phyloP scores from a whole-genome alignment of 1,140 invertebrate genomes.

The Halictus rubicundus region DNA sequence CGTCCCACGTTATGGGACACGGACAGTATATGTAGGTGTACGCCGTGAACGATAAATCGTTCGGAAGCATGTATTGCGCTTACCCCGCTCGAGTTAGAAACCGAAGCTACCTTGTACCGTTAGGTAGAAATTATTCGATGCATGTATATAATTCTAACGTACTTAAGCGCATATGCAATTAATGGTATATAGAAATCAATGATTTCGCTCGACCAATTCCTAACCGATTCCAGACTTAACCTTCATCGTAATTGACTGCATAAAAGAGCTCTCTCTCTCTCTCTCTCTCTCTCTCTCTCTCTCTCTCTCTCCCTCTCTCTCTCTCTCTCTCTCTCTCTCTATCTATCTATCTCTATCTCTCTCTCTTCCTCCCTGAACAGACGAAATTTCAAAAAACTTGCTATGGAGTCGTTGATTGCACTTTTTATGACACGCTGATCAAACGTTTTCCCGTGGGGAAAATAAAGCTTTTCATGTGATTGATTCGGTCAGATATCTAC shows the following conservation, averaged over 20 bases:
- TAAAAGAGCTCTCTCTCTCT: no score
- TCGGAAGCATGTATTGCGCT: slow-evolving; percentile 59
- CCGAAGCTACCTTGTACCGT: slow-evolving; percentile 6
- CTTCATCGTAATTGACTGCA: slow-evolving; percentile 25
- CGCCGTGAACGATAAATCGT: slow-evolving; percentile 13
- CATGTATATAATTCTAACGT: slow-evolving; percentile 24
- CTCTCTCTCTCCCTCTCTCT: no score
- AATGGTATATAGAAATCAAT: slow-evolving; percentile 31
- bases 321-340: no score
- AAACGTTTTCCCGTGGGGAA: not conserved
- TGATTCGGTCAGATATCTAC: not conserved
- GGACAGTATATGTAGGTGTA: no score
- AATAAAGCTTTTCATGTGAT: no score
- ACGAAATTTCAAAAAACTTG: no score
- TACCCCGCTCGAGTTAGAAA: slow-evolving; percentile 56
- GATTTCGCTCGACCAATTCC: slow-evolving; percentile 34
- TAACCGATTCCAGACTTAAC: slow-evolving; percentile 10
- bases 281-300: no score
- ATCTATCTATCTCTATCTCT: no score
- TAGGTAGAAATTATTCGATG: slow-evolving; percentile 23
- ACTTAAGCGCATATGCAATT: slow-evolving; percentile 22
- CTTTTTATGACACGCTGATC: no score
- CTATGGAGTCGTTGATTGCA: no score
- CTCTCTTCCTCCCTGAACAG: no score
- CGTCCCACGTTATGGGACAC: no score